A percentile compares a stretch with the other conserved stretches of the same genome.
Evolutionary conservation across 1,140 invertebrate genomes (phyloP).

Genomic region (Pissodes strobi): DNA sequence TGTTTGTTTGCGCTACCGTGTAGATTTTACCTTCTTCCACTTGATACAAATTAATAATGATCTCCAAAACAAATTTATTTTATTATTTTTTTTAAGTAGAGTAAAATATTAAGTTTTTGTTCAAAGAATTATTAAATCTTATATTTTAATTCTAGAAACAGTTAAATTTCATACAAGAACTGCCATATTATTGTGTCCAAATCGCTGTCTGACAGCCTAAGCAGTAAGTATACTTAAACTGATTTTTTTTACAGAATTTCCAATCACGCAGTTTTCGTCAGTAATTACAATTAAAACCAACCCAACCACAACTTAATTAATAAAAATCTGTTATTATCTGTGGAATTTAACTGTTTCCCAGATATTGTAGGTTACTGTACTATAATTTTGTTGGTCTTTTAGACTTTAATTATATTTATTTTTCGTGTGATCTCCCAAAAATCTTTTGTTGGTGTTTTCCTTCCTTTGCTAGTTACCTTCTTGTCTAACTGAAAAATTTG

Average conservation of each 20-base stretch:
- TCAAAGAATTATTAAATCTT: constrained; percentile 26
- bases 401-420: constrained; percentile 39
- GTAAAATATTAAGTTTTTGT: constrained; percentile 34
- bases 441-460: constrained; percentile 30
- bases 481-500: constrained; percentile 15
- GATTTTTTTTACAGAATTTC: no score
- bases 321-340: no score
- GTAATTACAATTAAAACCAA: no score
- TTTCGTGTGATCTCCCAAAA: constrained; percentile 42
- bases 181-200: no score
- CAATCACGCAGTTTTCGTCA: no score
- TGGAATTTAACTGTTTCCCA: background rate
- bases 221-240: no score
- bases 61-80: constrained; percentile 30
- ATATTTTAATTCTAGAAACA: constrained; percentile 9
- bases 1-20: background rate
- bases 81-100: constrained; percentile 30
- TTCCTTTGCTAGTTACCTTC: constrained; percentile 8
- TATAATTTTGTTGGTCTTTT: constrained; percentile 40
- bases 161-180: background rate
- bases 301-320: no score
- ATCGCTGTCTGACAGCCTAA: no score
- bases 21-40: constrained; percentile 32
- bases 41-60: constrained; percentile 37
- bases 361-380: constrained; percentile 31